Conservation (phyloP, 2,113 vertebrate genomes). For the Semnornis frantzii region DNA sequence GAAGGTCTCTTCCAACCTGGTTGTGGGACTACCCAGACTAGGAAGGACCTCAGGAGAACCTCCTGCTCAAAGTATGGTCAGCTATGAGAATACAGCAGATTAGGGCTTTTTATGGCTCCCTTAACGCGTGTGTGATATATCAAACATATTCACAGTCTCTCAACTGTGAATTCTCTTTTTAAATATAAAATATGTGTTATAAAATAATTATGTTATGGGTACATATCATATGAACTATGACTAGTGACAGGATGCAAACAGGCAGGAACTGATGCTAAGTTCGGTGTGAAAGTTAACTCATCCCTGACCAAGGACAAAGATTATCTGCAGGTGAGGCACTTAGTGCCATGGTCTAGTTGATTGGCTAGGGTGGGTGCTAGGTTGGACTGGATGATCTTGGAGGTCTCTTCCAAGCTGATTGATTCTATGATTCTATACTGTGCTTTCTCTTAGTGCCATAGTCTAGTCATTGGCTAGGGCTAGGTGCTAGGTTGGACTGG, state of each 20-base stretch:
- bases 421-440: too few species aligned
- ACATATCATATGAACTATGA: not conserved
- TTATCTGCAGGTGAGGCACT: not conserved
- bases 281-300: not conserved
- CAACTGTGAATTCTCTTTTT: not conserved
- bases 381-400: too few species aligned
- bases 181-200: not conserved
- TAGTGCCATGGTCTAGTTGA: too few species aligned
- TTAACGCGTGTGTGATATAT: not conserved
- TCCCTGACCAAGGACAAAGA: not conserved
- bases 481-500: too few species aligned
- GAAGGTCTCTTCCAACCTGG: too few species aligned
- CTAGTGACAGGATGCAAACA: not conserved
- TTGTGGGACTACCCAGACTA: not conserved
- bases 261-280: not conserved
- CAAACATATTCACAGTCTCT: not conserved
- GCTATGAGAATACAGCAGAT: not conserved
- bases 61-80: not conserved
- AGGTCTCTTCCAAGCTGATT: too few species aligned
- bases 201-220: not conserved
- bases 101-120: not conserved
- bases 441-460: too few species aligned
- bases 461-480: too few species aligned
- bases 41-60: not conserved
- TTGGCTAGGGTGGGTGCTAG: too few species aligned